Evolutionary conservation across 2,888 invertebrate genomes (phyloP).

Genomic region (Aleiodes leptofemur): DNA sequence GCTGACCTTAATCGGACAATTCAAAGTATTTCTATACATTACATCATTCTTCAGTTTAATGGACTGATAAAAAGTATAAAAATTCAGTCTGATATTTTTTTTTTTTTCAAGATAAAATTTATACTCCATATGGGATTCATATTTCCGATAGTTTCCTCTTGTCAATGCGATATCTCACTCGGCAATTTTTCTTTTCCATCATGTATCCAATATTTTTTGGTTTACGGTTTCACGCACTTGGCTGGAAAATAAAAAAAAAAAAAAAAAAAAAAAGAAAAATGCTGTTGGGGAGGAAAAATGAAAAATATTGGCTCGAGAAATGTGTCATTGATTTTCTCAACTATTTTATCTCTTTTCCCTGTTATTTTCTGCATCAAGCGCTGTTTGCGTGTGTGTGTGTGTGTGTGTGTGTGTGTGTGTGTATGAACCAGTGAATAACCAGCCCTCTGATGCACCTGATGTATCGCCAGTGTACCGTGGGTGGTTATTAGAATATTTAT

Average conservation of each 20-base stretch:
- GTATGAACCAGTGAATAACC: not conserved
- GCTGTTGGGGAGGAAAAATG: not conserved
- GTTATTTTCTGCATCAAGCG: not conserved
- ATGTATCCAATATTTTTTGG: conserved; percentile 17
- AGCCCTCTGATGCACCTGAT: conserved; percentile 6
- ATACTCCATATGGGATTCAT: conserved; percentile 18
- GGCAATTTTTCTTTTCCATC: conserved; percentile 25
- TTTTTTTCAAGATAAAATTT: conserved; percentile 27
- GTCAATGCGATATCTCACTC: conserved; percentile 14
- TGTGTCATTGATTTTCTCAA: not conserved
- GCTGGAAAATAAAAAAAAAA: not conserved
- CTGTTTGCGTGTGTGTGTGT: not conserved
- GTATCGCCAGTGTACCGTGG: not conserved
- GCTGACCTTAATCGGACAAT: conserved; percentile 24
- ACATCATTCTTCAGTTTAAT: not conserved
- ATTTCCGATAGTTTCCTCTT: conserved; percentile 21
- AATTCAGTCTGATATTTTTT: not conserved
- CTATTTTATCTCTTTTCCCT: not conserved
- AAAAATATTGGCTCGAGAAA: not conserved
- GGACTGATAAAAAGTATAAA: conserved; percentile 15
- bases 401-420: too few relatives aligned
- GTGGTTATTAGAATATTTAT: conserved; percentile 35
- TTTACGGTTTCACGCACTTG: conserved; percentile 15
- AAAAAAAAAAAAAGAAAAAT: not conserved
- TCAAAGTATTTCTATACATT: not conserved